Evolutionary conservation across 2,888 invertebrate genomes (phyloP).

Genomic region (Bhutanitis thaidina): DNA sequence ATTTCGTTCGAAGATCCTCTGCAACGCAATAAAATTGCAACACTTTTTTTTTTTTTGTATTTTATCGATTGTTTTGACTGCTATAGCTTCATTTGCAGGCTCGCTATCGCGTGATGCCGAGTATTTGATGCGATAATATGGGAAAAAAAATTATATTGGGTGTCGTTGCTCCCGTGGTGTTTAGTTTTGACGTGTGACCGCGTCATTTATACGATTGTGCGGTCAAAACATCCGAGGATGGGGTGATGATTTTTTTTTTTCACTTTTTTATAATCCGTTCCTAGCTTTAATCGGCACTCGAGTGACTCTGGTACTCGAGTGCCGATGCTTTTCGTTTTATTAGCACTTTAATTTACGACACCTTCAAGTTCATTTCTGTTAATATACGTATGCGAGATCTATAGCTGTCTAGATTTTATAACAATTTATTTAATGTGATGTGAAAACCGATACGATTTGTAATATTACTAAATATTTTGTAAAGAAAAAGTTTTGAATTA

Average conservation of each 20-base stretch:
- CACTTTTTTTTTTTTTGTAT: conserved; percentile 36
- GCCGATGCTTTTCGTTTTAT: not conserved
- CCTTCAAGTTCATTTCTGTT: not conserved
- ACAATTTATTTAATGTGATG: too few species aligned
- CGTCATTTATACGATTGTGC: conserved; percentile 21
- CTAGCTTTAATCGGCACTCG: too few species aligned
- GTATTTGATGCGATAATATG: conserved; percentile 51
- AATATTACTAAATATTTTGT: too few species aligned
- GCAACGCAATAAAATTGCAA: conserved; percentile 39
- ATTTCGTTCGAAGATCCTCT: conserved; percentile 42
- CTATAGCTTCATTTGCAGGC: conserved; percentile 47
- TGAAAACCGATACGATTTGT: too few species aligned
- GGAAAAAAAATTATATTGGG: conserved; percentile 49
- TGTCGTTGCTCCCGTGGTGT: conserved; percentile 47
- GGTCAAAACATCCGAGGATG: conserved; percentile 3
- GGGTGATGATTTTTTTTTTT: too few species aligned
- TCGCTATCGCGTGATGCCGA: conserved; percentile 39
- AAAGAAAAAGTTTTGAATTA: too few species aligned
- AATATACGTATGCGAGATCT: not conserved
- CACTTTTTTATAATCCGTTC: too few species aligned
- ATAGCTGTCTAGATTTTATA: too few species aligned
- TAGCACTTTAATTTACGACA: not conserved
- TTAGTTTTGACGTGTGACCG: conserved; percentile 1
- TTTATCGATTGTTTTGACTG: conserved; percentile 67
- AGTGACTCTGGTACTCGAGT: not conserved